A percentile compares a stretch with the other conserved stretches of the same genome.
Evolutionary conservation across 2,113 vertebrate species (phyloP).

Genomic region (Podiceps cristatus): DNA sequence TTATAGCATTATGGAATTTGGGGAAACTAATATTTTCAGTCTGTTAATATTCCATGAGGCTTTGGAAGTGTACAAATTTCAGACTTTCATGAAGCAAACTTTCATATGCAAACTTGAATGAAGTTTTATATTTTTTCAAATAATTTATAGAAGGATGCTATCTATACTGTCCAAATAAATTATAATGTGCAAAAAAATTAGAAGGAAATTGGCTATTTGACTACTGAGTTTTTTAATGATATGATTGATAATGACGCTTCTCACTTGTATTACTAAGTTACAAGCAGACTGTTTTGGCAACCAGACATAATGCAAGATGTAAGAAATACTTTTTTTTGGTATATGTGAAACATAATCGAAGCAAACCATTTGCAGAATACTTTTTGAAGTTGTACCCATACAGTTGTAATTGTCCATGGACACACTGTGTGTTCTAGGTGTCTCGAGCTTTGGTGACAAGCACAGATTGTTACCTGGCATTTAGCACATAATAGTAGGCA

Average conservation of each 20-base stretch:
- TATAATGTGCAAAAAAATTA: not conserved
- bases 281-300: not conserved
- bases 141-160: not conserved
- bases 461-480: not conserved
- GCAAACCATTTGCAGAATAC: not conserved
- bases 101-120: not conserved
- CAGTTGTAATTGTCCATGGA: not conserved
- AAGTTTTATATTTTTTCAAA: not conserved
- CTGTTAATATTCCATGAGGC: not conserved
- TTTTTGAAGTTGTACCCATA: not conserved
- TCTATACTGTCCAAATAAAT: not conserved
- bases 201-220: not conserved
- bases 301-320: not conserved
- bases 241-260: not conserved
- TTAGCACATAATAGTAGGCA: not conserved
- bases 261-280: not conserved
- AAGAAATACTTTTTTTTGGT: not conserved
- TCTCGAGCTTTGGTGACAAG: not conserved
- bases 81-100: not conserved
- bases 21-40: not conserved
- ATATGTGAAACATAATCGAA: not conserved
- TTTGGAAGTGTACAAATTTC: not conserved
- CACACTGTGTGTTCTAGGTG: not conserved
- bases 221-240: not conserved
- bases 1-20: not conserved